These are phyloP conservation scores for Tortrix viridana DNA, from an alignment of 2,888 invertebrate genomes.

Conservation along the genomic window DNA sequence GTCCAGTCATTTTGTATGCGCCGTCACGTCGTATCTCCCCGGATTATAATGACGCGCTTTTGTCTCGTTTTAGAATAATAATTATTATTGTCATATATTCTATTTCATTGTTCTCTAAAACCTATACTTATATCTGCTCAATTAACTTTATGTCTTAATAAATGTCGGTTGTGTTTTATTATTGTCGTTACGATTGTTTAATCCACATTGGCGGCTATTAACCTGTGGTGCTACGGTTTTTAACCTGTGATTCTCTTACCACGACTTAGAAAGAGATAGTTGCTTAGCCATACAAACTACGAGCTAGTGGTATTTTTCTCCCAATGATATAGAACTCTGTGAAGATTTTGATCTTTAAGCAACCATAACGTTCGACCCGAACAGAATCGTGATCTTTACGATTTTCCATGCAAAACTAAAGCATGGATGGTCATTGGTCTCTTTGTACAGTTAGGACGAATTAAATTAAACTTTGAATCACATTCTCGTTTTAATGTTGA, in stretches of 20 bases:
- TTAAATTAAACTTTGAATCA: conserved; percentile 21
- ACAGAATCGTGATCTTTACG: conserved; percentile 34
- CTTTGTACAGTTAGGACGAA: conserved; percentile 33
- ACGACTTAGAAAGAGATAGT: neutral
- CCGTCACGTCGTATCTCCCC: conserved; percentile 5
- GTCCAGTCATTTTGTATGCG: conserved; percentile 1
- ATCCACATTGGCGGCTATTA: conserved; percentile 8
- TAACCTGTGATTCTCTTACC: conserved; percentile 7
- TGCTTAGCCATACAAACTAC: neutral
- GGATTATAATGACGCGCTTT: conserved; percentile 1
- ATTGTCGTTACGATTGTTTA: neutral
- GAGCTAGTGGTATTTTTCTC: too few species aligned
- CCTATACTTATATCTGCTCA: too few species aligned
- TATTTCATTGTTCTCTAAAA: neutral
- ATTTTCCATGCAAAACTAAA: conserved; percentile 33
- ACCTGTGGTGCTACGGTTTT: conserved; percentile 14
- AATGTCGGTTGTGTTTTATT: conserved; percentile 17
- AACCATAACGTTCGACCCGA: conserved; percentile 11
- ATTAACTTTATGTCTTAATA: neutral
- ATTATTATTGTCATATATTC: neutral
- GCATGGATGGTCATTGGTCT: conserved; percentile 34
- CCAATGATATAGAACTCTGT: too few species aligned
- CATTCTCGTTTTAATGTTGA: conserved; percentile 13
- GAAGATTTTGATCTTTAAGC: neutral
- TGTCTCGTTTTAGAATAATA: neutral